Base-by-base conservation (phyloP, 1,140 invertebrate genomes). In the Dolichoris vasculosae region DNA sequence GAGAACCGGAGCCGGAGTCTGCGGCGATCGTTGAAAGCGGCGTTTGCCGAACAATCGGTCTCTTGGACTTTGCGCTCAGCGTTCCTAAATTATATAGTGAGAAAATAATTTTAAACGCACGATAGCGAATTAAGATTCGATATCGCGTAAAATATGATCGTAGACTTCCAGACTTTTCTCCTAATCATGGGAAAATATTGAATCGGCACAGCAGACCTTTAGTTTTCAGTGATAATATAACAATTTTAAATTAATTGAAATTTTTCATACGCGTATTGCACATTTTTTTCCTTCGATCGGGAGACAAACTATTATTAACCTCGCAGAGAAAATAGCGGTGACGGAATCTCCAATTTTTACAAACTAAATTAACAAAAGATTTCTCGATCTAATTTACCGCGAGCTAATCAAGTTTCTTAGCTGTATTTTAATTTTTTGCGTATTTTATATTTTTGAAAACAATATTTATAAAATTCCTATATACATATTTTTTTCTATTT, bases 61-160 rank as follows among this genome's bases (percentile, higher is more conserved):
- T 67, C 51, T 63, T 78, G 20, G 35, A 63, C 0, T 38, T 38
- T 46, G 43, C 73, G n/a, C n/a, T 2, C 15, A 32, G 32, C 26
- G 71, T 46, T n/a, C 13, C 9, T 76, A 38, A 9, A 40, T 69
- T 71, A 46, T 51, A 30, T 40, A 82, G 80, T 82, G 80, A 82
- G 80, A 82, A 82, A 71, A 82, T 82, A 35, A 71, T 73, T n/a
- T 73, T 35, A 40, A 35, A 73, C 67, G 80, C 46, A 67, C 35
- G 79, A 43, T 69, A 30, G 11, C 40, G 80, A 71, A 82, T 82
- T 82, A 48, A 81, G 40, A 82, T 82, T 82, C 67, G 73, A 73
- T 48, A 82, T 73, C 80, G 46, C 11, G 46, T n/a, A 40, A 71
- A 69, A 46, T 81, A 38, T 59, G 8, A 64, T 69, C 2, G n/a